Evolutionary conservation across 2,113 vertebrate species (phyloP), one percentile per base, ranked within the genome.

Genomic region (Tachysurus fulvidraco): DNA sequence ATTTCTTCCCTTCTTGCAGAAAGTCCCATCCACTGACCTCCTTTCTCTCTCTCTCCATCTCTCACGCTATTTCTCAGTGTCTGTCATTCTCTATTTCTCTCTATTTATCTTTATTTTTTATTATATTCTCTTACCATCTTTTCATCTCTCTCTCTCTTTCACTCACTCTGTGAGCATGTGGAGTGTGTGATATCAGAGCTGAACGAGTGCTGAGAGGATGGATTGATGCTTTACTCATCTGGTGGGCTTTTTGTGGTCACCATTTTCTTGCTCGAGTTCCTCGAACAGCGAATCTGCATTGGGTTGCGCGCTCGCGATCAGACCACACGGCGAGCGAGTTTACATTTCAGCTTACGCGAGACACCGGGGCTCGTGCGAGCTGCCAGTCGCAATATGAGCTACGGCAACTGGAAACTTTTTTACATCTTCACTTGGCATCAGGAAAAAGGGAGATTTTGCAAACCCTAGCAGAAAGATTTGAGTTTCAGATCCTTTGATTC

Each of bases 231-330:
- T 67, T n/a, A 55, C 74, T 85, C 74, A 55, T 79, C 44, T 78
- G 74, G 84, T 78, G 84, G 84, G 73, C 83, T 84, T 80, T 69
- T 54, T 79, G 84, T 9, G 84, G 84, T 85, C 76, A 12, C 21
- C 60, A 55, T 79, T 36, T 84, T 55, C 84, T 79, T 28, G 84
- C 76, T 79, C 55, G 28, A 50, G 73, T 78, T 85, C 83, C 41
- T 62, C 71, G 25, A 7, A 50, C 55, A 10, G 71, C 44, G 9
- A 25, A 64, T 78, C 60, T 13, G 67, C 44, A 10, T 21, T 8
- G 74, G 52, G n/a, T 55, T 55, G 41, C 30, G 3, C 74, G 28
- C 76, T 79, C 12, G 46, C 50, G 19, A 52, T 79, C 84, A 55
- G 84, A 85, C 84, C 84, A 80, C 84, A 85, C 60, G 74, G 55